phyloP scores from a whole-genome alignment of 2,113 vertebrate species.

The Heterotis niloticus region DNA sequence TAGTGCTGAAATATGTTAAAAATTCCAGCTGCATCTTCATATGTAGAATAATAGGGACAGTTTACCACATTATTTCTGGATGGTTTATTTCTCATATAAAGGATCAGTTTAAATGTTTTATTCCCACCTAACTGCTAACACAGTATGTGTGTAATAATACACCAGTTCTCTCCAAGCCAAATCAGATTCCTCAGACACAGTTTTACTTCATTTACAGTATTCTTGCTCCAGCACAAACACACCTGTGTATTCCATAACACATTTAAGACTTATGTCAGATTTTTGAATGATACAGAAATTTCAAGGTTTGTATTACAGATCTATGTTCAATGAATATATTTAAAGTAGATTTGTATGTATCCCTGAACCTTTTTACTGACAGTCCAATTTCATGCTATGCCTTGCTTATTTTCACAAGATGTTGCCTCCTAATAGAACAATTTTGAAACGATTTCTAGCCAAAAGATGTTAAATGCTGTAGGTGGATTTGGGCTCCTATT shows the following conservation, averaged over 20 bases:
- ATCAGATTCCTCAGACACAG: too few species aligned
- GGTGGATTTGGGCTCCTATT: conserved; percentile 47
- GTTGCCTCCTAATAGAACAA: conserved; percentile 62
- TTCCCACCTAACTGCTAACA: too few species aligned
- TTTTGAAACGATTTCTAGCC: conserved; percentile 64
- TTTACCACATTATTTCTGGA: too few species aligned
- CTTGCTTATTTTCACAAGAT: conserved; percentile 64
- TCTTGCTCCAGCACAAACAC: not conserved
- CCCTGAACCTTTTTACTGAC: conserved; percentile 50
- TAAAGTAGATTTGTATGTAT: conserved; percentile 62
- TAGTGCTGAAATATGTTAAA: too few species aligned
- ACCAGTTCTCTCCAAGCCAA: too few species aligned
- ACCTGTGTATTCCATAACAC: not conserved
- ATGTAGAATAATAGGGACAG: too few species aligned
- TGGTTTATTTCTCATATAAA: too few species aligned
- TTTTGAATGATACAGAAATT: not conserved
- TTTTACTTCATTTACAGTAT: too few species aligned
- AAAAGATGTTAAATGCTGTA: conserved; percentile 50
- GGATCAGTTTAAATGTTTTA: too few species aligned
- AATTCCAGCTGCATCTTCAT: too few species aligned
- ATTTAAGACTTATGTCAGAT: too few species aligned
- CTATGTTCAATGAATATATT: conserved; percentile 49
- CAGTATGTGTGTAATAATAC: too few species aligned
- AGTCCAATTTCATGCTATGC: conserved; percentile 70
- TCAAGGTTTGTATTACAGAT: not conserved